Evolutionary conservation across 2,888 invertebrate genomes (phyloP).

Genomic region (Pterostichus niger): DNA sequence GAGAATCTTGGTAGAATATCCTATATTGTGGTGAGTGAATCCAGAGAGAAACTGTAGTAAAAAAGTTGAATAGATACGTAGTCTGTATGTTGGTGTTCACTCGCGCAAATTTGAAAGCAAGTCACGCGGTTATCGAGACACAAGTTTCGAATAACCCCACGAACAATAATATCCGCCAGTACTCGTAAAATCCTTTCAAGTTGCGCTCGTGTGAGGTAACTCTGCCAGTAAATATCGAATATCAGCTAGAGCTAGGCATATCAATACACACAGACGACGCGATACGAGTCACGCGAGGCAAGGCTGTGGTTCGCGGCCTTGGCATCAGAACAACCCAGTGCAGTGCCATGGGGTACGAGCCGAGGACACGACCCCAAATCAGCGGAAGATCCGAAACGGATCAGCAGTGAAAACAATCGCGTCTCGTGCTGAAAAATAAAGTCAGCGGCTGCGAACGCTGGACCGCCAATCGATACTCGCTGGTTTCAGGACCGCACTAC

Average conservation of each 20-base stretch:
- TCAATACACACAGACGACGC: constrained; percentile 22
- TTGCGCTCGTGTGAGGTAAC: not conserved
- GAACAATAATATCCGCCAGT: constrained; percentile 50
- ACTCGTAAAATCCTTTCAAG: constrained; percentile 46
- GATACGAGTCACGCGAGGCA: not conserved
- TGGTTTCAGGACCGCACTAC: not conserved
- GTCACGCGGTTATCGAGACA: constrained; percentile 26
- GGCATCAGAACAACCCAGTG: not conserved
- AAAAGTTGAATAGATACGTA: constrained; percentile 28
- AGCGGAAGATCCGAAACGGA: constrained; percentile 48
- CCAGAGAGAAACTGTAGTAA: not conserved
- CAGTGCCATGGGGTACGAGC: not conserved
- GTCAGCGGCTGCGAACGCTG: constrained; percentile 26
- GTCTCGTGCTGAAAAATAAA: constrained; percentile 51
- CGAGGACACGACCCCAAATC: constrained; percentile 46
- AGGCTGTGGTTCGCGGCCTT: constrained; percentile 3
- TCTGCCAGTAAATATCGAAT: constrained; percentile 47
- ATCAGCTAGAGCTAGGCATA: constrained; percentile 46
- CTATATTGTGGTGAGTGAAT: not conserved
- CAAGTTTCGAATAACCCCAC: constrained; percentile 16
- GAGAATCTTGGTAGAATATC: not conserved
- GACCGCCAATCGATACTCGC: constrained; percentile 13
- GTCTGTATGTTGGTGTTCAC: not conserved
- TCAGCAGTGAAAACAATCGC: constrained; percentile 56
- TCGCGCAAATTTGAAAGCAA: constrained; percentile 15